Base-by-base conservation (phyloP, 2,888 invertebrate genomes). In the Nomada goodeniana region DNA sequence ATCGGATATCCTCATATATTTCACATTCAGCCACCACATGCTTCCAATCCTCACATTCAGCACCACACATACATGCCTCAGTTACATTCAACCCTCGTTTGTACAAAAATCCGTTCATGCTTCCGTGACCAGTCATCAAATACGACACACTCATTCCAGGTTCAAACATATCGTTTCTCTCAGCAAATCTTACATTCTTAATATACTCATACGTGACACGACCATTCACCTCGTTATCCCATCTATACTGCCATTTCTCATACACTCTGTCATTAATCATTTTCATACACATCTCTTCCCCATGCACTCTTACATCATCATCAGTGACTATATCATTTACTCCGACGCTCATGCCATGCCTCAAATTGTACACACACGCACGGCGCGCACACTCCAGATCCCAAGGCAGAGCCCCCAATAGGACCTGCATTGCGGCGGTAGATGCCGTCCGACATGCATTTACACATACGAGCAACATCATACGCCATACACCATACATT, bases 131-230 rank as follows among this genome's bases (percentile, higher is more conserved):
- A 1, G 77, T 71, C 26, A 77, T 0, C 0, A 65, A 5, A 13
- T 18, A 69, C 26, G 26, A 44, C 63, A 26, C 52, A 57, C n/a
- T 50, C 69, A 69, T 4, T 0, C 59, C 9, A 18, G 65, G 76
- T 1, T 59, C 64, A 47, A 76, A 76, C 15, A 2, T 4, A 13
- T 5, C 11, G 59, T 23, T 36, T 18, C 7, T 3, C 0, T 50
- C 52, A 2, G n/a, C 42, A 59, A 65, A 65, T 10, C 55, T 71
- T 9, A 70, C 76, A 70, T 70, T 53, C 55, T 26, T 69, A 10
- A 69, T 57, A 55, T 52, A 76, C 10, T 57, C 69, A 64, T 70
- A 76, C 18, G 70, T 70, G 0, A 70, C 57, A 1, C 76, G 9
- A 10, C 70, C 67, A 10, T 71, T 65, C 47, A 11, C 61, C 29